Percentiles rank a stretch among this genome's conserved stretches.
Evolutionary conservation across 2,797 vertebrate genomes (phyloP).

Genomic region (Karalla daura): DNA sequence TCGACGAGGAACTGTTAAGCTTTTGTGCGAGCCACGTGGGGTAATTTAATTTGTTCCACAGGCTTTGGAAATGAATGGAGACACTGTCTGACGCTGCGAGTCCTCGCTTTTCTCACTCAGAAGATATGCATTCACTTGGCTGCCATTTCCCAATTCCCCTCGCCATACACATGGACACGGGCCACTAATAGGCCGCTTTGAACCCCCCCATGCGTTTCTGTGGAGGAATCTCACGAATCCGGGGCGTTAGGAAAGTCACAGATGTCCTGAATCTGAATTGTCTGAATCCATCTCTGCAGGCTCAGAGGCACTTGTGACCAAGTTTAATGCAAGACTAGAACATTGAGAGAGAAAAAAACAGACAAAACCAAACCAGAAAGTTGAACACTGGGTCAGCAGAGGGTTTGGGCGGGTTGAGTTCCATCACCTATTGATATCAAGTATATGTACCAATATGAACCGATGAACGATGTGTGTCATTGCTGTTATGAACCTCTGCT

Average conservation of each 20-base stretch:
- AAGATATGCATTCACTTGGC: conserved; percentile 67
- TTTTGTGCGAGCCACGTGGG: conserved; percentile 60
- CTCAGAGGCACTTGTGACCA: too few relatives aligned
- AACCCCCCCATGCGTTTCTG: neutral
- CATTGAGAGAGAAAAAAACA: too few relatives aligned
- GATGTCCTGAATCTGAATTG: too few relatives aligned
- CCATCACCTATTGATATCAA: too few relatives aligned
- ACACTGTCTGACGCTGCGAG: conserved; percentile 59
- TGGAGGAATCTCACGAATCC: neutral
- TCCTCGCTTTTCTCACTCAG: conserved; percentile 49
- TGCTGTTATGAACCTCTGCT: conserved; percentile 24
- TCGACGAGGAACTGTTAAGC: conserved; percentile 56
- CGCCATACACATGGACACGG: conserved; percentile 32
- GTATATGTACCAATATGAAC: too few relatives aligned
- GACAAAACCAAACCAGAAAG: too few relatives aligned
- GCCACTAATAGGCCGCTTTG: conserved; percentile 4
- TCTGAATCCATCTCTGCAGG: too few relatives aligned
- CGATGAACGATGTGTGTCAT: too few relatives aligned
- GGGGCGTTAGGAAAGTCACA: too few relatives aligned
- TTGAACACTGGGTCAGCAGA: too few relatives aligned
- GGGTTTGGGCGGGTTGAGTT: too few relatives aligned
- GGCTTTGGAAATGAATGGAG: conserved; percentile 66
- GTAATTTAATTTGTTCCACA: conserved; percentile 72
- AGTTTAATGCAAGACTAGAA: too few relatives aligned
- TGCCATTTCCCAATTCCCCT: conserved; percentile 31